Percentiles rank a stretch among this genome's conserved stretches.
Conservation (phyloP, 2,888 invertebrate genomes). For the Phyllotreta cruciferae region DNA sequence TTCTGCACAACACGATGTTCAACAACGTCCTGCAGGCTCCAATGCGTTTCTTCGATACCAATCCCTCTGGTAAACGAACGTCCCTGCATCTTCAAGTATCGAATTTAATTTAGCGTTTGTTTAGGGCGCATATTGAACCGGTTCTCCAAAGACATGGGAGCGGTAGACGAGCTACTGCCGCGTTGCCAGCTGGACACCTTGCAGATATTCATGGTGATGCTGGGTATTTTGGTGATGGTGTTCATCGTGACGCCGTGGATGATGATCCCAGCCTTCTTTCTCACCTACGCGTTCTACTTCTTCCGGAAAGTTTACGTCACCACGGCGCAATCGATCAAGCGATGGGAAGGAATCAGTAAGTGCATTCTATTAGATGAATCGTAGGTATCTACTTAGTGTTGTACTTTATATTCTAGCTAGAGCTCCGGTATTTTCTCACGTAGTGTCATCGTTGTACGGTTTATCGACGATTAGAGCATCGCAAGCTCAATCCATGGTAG, state of each 20-base stretch:
- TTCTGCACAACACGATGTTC: slow-evolving; percentile 82
- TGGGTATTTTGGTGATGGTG: slow-evolving; percentile 68
- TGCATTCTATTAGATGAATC: neutral
- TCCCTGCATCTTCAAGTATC: neutral
- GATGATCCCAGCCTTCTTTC: slow-evolving; percentile 68
- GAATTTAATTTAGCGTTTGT: slow-evolving; percentile 9
- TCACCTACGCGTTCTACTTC: slow-evolving; percentile 69
- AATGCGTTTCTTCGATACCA: slow-evolving; percentile 83
- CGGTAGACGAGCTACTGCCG: slow-evolving; percentile 77
- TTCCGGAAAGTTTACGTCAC: slow-evolving; percentile 72
- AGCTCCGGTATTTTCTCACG: slow-evolving; percentile 91
- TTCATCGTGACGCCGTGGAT: slow-evolving; percentile 74
- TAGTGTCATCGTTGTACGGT: slow-evolving; percentile 86
- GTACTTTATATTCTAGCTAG: slow-evolving; percentile 64
- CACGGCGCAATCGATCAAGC: slow-evolving; percentile 76
- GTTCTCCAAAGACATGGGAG: slow-evolving; percentile 84
- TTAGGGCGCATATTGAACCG: slow-evolving; percentile 78
- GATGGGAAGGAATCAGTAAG: slow-evolving; percentile 64
- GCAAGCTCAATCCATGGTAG: slow-evolving; percentile 74
- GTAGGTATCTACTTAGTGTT: neutral
- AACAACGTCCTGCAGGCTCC: slow-evolving; percentile 75
- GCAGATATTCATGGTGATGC: slow-evolving; percentile 72
- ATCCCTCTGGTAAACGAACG: slow-evolving; percentile 70
- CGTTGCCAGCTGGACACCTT: slow-evolving; percentile 69
- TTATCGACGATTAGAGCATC: slow-evolving; percentile 86